Evolutionary conservation across 92 coral and sea anemone genomes (phyloP).

Genomic region (Nematostella vectensis): DNA sequence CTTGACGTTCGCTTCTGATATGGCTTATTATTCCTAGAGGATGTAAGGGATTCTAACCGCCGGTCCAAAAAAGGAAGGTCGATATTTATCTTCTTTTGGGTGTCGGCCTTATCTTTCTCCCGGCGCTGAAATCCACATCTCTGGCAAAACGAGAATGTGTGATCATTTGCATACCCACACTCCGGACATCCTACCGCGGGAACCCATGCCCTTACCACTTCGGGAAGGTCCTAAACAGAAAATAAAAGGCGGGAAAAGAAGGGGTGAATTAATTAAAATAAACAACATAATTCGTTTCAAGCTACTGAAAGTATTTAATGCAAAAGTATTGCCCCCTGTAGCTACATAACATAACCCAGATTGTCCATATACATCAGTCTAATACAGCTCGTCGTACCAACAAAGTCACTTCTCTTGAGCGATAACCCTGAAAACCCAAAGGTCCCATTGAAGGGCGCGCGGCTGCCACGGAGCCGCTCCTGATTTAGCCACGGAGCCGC

Average conservation of each 20-base stretch:
- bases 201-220: conserved; percentile 34
- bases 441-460: conserved; percentile 53
- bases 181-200: conserved; percentile 38
- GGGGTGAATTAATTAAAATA: neutral
- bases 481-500: no score
- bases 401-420: no score
- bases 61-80: conserved; percentile 6
- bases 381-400: no score
- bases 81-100: conserved; percentile 2
- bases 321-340: no score
- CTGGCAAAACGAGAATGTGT: conserved; percentile 30
- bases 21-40: conserved; percentile 15
- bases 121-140: conserved; percentile 38
- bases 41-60: neutral
- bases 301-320: no score
- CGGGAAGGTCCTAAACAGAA: conserved; percentile 10
- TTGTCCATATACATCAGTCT: no score
- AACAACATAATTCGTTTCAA: no score
- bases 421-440: conserved; percentile 52
- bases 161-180: conserved; percentile 48
- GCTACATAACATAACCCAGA: no score
- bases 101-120: conserved; percentile 5
- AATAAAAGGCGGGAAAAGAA: conserved; percentile 1
- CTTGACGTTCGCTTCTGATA: conserved; percentile 34
- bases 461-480: conserved; percentile 5